Evolutionary conservation across 1,140 invertebrate species (phyloP).

Genomic region (Holcopasites calliopsidis): DNA sequence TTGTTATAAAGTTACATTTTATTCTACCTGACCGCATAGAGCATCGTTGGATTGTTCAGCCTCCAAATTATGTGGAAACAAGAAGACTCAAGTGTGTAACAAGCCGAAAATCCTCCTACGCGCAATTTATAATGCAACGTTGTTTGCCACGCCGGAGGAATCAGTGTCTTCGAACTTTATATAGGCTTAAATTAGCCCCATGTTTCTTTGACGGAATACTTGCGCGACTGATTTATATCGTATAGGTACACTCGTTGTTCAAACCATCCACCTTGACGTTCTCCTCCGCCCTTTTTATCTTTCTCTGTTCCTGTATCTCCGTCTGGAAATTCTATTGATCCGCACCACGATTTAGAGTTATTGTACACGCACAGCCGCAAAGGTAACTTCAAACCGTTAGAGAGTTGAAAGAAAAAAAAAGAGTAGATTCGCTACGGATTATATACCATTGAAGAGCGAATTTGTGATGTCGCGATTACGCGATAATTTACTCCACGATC

Average conservation of each 20-base stretch:
- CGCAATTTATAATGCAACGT: slow-evolving; percentile 24
- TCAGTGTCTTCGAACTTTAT: slow-evolving; percentile 39
- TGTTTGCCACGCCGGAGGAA: slow-evolving; percentile 13
- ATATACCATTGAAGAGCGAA: slow-evolving; percentile 49
- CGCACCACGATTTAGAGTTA: too few species aligned
- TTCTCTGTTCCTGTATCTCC: too few species aligned
- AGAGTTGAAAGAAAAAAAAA: slow-evolving; percentile 21
- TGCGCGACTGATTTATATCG: slow-evolving; percentile 8
- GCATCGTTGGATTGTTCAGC: slow-evolving; percentile 72
- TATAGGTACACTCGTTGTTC: too few species aligned
- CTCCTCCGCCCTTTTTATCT: too few species aligned
- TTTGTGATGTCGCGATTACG: slow-evolving; percentile 44
- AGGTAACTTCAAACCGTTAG: slow-evolving; percentile 34
- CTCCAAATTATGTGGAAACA: slow-evolving; percentile 49
- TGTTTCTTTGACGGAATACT: slow-evolving; percentile 14
- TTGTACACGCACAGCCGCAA: slow-evolving; percentile 16
- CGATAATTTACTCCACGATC: slow-evolving; percentile 52
- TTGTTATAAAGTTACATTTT: slow-evolving; percentile 73
- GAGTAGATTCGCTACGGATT: slow-evolving; percentile 47
- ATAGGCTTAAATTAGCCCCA: slow-evolving; percentile 11
- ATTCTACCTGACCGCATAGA: slow-evolving; percentile 77
- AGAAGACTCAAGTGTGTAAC: slow-evolving; percentile 56
- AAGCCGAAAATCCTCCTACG: slow-evolving; percentile 34
- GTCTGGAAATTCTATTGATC: too few species aligned
- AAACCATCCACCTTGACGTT: too few species aligned